These are phyloP conservation scores for Pseudopipra pipra DNA, from an alignment of 2,113 vertebrate genomes.

Conservation along the genomic window DNA sequence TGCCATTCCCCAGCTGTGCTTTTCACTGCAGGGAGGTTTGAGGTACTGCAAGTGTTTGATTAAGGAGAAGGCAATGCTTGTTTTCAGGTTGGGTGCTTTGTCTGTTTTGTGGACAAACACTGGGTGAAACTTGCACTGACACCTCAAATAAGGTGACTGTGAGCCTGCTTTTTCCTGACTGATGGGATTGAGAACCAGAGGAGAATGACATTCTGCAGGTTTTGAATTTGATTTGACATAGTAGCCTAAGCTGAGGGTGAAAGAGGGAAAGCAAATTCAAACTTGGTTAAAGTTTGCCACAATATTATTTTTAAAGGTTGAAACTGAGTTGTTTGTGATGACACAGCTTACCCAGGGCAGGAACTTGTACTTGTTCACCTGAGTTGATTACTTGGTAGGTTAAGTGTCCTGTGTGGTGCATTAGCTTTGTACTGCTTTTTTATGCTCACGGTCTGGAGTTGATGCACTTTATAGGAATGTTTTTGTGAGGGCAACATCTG, in stretches of 20 bases:
- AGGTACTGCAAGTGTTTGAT: background rate
- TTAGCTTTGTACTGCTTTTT: background rate
- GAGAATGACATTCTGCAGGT: background rate
- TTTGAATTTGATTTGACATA: background rate
- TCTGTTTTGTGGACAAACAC: background rate
- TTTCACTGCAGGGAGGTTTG: background rate
- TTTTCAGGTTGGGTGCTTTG: background rate
- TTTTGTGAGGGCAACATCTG: background rate
- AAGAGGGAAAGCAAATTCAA: background rate
- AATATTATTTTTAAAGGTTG: background rate
- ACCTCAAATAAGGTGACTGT: background rate
- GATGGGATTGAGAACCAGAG: background rate
- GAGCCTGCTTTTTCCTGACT: background rate
- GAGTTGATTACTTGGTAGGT: background rate
- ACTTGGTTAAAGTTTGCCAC: background rate
- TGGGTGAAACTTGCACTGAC: background rate
- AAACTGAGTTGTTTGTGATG: background rate
- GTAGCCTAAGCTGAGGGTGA: background rate
- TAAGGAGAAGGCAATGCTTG: background rate
- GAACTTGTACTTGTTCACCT: background rate
- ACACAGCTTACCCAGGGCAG: background rate
- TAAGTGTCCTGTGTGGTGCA: background rate
- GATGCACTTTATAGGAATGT: background rate
- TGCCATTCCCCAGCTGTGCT: background rate
- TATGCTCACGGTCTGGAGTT: background rate